Percentiles rank a stretch among this genome's conserved stretches.
phyloP scores from a whole-genome alignment of 2,888 invertebrate species.

The Heliconius charithonia region DNA sequence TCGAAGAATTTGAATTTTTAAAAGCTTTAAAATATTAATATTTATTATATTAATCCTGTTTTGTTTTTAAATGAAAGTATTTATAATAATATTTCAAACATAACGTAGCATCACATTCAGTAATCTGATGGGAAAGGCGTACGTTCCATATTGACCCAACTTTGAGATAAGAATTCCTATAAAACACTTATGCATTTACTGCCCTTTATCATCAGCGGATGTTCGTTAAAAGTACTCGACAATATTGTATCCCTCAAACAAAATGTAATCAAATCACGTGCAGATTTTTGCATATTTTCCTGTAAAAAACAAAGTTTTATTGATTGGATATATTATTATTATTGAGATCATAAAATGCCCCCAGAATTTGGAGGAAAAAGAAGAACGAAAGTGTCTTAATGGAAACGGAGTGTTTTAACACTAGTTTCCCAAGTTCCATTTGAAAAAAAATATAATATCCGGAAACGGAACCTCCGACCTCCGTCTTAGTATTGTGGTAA shows the following conservation, averaged over 20 bases:
- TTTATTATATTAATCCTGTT: not conserved
- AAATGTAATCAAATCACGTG: too few species aligned
- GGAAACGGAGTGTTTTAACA: too few species aligned
- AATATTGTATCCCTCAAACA: not conserved
- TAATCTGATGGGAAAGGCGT: not conserved
- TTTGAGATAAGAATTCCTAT: conserved; percentile 16
- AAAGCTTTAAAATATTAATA: not conserved
- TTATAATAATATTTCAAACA: not conserved
- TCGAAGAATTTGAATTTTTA: too few species aligned
- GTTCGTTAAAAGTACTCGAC: conserved; percentile 8
- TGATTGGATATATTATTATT: too few species aligned
- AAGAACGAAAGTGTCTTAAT: too few species aligned
- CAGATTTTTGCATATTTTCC: not conserved
- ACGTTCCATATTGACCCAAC: not conserved
- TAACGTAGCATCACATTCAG: not conserved
- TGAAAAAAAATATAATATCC: too few species aligned
- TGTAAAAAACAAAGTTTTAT: not conserved
- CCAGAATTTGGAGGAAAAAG: too few species aligned
- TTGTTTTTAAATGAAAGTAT: not conserved
- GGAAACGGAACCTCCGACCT: too few species aligned
- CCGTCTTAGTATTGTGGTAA: too few species aligned
- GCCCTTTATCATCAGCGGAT: conserved; percentile 20
- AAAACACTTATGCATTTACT: conserved; percentile 28
- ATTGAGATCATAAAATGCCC: too few species aligned
- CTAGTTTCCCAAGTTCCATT: too few species aligned